Base-by-base conservation (phyloP, 2,113 vertebrate genomes). In the Oncorhynchus tshawytscha region DNA sequence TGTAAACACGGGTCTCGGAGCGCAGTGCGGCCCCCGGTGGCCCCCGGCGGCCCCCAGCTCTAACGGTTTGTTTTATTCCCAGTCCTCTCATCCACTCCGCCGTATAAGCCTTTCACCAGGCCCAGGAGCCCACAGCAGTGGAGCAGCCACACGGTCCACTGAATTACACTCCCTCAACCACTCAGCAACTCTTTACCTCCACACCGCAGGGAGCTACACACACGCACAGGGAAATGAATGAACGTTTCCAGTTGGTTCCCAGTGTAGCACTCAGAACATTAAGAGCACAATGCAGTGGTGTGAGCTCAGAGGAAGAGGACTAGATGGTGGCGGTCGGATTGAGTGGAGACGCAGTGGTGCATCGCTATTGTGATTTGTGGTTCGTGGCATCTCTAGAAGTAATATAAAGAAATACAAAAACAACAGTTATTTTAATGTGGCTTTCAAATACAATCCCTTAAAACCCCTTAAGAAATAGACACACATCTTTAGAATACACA, bases 1-100 rank as follows among this genome's bases (percentile, higher is more conserved):
- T 85, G 85, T 92, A 94, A 93, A 93, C 88, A 90, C 25, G 62
- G 77, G 78, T 85, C 78, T 78, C 69, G 69, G 81, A 45, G 39
- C 9, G 2, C 39, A 11, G 39, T 9, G 39, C 0, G 39, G 9
- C 39, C 39, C 39, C 39, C 39, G 8, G 39, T 2, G 8, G 39
- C 39, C 39, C 39, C 9, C 39, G 9, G 39, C 9, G 8, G 39
- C 39, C 39, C 39, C 9, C 9, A 12, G 39, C 39, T 12, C 39
- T 45, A 45, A 45, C 39, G 68, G 68, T 80, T 80, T 79, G 73
- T 78, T 82, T 80, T 78, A 62, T 75, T 82, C 70, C 77, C 5
- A 9, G 68, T 74, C 59, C 74, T 16, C 80, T 74, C 73, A 3
- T 57, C 84, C 8, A 1, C 72, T 82, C 82, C 78, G 81, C 83